Percentiles rank a stretch among this genome's conserved stretches.
Evolutionary conservation across 1,140 invertebrate species (phyloP).

Genomic region (Drosophila erecta): DNA sequence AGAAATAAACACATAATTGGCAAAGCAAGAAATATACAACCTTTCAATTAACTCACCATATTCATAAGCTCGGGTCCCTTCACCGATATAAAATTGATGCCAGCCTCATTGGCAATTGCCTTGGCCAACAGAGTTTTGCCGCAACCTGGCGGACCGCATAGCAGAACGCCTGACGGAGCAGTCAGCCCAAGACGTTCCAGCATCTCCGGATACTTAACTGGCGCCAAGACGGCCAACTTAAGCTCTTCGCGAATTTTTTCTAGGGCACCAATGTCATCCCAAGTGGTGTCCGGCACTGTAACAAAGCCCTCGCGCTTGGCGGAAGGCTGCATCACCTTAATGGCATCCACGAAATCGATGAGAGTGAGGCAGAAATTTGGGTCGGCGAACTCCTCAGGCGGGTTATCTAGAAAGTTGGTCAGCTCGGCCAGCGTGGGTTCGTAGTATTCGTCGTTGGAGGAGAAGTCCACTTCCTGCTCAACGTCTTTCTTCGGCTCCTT

Average conservation of each 20-base stretch:
- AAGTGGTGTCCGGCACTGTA: conserved; percentile 98
- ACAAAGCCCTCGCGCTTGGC: conserved; percentile 98
- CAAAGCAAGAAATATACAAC: too few species aligned
- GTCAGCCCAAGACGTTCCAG: conserved; percentile 91
- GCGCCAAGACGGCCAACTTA: conserved; percentile 95
- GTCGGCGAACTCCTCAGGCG: conserved; percentile 73
- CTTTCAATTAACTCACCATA: conserved; percentile 88
- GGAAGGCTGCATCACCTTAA: conserved; percentile 95
- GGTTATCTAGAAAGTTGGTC: conserved; percentile 86
- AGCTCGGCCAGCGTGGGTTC: conserved; percentile 81
- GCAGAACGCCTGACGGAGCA: conserved; percentile 93
- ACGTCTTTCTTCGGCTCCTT: not conserved
- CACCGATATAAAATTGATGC: conserved; percentile 98
- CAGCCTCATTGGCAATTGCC: conserved; percentile 97
- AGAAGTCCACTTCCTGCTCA: not conserved
- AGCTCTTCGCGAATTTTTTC: conserved; percentile 95
- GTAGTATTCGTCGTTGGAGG: conserved; percentile 49
- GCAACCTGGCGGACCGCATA: conserved; percentile 97
- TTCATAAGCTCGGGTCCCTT: conserved; percentile 98
- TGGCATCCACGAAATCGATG: conserved; percentile 91
- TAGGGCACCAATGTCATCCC: conserved; percentile 98
- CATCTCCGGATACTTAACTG: conserved; percentile 93
- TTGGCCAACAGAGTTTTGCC: conserved; percentile 97
- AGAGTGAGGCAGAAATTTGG: conserved; percentile 88
- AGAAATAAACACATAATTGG: not conserved